Base-by-base conservation (phyloP, 2,888 invertebrate genomes). In the Hoplodrina ambigua region DNA sequence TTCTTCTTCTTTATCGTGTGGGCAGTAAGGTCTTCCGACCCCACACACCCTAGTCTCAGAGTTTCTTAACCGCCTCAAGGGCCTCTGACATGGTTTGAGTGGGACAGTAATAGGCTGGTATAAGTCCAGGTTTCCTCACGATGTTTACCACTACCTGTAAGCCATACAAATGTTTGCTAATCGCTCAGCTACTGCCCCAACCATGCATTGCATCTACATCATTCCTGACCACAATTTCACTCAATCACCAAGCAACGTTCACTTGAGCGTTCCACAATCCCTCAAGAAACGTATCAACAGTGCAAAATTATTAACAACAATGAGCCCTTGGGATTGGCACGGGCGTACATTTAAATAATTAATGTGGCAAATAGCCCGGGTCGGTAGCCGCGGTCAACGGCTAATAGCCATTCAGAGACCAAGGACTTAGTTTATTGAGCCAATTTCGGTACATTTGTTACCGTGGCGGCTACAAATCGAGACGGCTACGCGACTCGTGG, bases 331-430 rank as follows among this genome's bases (percentile, higher is more conserved):
- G 86, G 87, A 87, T 87, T 87, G 86, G 87, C 87, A 81, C 87
- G 86, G 86, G 85, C 87, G 86, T 87, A 90, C 90, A 90, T 93
- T 93, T 92, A 92, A 93, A 93, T 93, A 93, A 93, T 92, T 89
- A 92, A 94, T 93, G 91, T 86, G 82, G 81, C 87, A 84, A 87
- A 86, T 87, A 84, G 80, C 83, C 69, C 75, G 81, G 85, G 83
- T 85, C 81, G 75, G 82, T 82, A 78, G 82, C 85, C 81, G 89
- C 89, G 93, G 94, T 92, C 92, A 91, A 86, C 87, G 90, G 91
- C 90, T 94, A 94, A 94, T 93, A 91, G 93, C 90, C 90, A 91
- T 92, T 92, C 88, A 87, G 94, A 92, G 93, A 93, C 92, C 90
- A 87, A 89, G 91, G 91, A 93, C 91, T 91, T 90, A 88, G 90